These are phyloP conservation scores for Pelodiscus sinensis DNA, from an alignment of 2,113 vertebrate genomes.

Conservation along the genomic window DNA sequence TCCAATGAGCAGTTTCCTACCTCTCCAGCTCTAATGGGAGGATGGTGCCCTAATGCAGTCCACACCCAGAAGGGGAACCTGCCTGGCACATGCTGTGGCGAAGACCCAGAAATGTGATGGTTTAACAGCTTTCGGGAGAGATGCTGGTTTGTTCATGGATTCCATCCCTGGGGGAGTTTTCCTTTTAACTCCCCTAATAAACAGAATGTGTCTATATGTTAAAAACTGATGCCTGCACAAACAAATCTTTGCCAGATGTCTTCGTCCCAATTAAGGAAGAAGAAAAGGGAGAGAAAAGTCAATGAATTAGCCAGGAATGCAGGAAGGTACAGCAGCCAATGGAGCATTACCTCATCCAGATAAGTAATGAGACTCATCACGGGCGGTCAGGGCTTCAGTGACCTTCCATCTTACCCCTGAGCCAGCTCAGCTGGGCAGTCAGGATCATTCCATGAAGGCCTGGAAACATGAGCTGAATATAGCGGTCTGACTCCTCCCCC, in stretches of 20 bases:
- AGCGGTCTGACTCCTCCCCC: too few species aligned
- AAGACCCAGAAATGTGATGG: background rate
- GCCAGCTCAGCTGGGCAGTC: background rate
- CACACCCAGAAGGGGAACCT: background rate
- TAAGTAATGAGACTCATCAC: background rate
- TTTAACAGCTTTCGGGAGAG: background rate
- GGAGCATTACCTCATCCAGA: background rate
- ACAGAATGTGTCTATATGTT: background rate
- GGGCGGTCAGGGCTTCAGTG: rapidly evolving
- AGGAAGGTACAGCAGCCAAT: background rate
- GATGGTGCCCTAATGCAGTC: background rate
- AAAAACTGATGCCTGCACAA: background rate
- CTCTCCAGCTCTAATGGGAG: background rate
- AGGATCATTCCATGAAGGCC: background rate
- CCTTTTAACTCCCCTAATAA: conserved; percentile 11
- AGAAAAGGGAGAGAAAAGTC: background rate
- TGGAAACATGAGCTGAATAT: background rate
- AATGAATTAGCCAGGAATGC: background rate
- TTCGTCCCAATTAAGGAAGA: background rate
- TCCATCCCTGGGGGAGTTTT: background rate
- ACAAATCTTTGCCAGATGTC: conserved; percentile 55
- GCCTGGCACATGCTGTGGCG: background rate
- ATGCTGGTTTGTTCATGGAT: rapidly evolving
- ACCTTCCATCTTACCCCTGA: background rate
- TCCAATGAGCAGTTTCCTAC: background rate